Conservation (phyloP, 1,140 invertebrate genomes). For the Trichonephila inaurata region DNA sequence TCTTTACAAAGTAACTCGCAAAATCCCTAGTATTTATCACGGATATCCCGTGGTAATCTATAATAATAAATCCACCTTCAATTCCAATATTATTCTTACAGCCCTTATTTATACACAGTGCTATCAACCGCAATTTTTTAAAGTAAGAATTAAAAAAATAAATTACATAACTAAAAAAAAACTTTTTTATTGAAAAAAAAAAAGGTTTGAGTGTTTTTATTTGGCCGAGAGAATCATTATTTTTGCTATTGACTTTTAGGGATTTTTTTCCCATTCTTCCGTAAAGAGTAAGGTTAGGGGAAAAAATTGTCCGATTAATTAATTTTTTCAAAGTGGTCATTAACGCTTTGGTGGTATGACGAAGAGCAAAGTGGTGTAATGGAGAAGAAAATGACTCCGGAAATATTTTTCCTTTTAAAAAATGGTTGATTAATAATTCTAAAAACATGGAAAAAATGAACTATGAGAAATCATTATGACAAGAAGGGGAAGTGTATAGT, state of each 20-base stretch:
- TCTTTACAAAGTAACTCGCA: neutral
- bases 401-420: neutral
- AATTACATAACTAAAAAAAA: neutral
- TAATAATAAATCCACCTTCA: slow-evolving; percentile 44
- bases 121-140: too few relatives aligned
- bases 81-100: too few relatives aligned
- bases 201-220: too few relatives aligned
- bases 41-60: slow-evolving; percentile 25
- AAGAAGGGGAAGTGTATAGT: too few relatives aligned
- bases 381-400: neutral
- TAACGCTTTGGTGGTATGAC: neutral
- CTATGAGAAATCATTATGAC: too few relatives aligned
- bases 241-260: too few relatives aligned
- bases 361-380: neutral
- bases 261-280: too few relatives aligned
- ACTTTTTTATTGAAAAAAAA: neutral
- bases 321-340: neutral
- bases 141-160: neutral
- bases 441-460: too few relatives aligned
- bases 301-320: neutral
- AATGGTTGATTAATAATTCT: too few relatives aligned
- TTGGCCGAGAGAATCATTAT: too few relatives aligned
- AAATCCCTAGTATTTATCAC: slow-evolving; percentile 55
- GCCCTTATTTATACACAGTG: too few relatives aligned
- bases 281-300: neutral